These are phyloP conservation scores for Temnothorax nylanderi DNA, from an alignment of 1,140 invertebrate species.

Conservation along the genomic window DNA sequence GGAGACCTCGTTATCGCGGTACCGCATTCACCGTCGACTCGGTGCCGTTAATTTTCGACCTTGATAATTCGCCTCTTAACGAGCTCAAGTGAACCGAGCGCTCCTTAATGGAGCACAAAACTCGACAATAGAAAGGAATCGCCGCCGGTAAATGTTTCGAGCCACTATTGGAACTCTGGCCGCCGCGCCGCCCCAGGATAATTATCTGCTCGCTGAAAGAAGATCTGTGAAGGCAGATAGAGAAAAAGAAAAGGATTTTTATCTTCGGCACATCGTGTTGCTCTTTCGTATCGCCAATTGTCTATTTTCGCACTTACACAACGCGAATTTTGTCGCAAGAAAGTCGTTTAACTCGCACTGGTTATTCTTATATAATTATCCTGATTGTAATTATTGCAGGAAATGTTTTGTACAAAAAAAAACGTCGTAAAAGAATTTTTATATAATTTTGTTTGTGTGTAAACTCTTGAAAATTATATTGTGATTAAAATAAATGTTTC, in stretches of 20 bases:
- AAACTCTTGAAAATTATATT: neutral
- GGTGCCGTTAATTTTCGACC: conserved; percentile 65
- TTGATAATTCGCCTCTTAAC: conserved; percentile 70
- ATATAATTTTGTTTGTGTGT: neutral
- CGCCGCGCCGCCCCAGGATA: conserved; percentile 59
- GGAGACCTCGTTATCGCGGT: conserved; percentile 43
- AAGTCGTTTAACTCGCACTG: neutral
- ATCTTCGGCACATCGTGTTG: conserved; percentile 19
- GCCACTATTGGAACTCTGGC: conserved; percentile 65
- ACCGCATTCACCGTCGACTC: conserved; percentile 42
- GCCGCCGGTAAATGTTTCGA: conserved; percentile 77
- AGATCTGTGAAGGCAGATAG: neutral
- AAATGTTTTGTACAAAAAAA: neutral
- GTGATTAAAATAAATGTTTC: neutral
- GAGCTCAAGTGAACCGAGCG: conserved; percentile 55
- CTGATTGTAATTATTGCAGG: neutral
- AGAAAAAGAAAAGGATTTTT: conserved; percentile 37
- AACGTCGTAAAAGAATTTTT: neutral
- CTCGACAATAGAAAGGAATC: conserved; percentile 76
- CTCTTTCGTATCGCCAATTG: conserved; percentile 13
- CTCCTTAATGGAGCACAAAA: conserved; percentile 74
- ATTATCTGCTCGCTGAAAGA: conserved; percentile 68
- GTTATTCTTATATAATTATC: neutral
- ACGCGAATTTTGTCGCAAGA: neutral
- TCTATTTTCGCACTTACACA: neutral